Evolutionary conservation across 2,797 vertebrate species (phyloP), one percentile per base, ranked within the genome.

Genomic region (Emys orbicularis): DNA sequence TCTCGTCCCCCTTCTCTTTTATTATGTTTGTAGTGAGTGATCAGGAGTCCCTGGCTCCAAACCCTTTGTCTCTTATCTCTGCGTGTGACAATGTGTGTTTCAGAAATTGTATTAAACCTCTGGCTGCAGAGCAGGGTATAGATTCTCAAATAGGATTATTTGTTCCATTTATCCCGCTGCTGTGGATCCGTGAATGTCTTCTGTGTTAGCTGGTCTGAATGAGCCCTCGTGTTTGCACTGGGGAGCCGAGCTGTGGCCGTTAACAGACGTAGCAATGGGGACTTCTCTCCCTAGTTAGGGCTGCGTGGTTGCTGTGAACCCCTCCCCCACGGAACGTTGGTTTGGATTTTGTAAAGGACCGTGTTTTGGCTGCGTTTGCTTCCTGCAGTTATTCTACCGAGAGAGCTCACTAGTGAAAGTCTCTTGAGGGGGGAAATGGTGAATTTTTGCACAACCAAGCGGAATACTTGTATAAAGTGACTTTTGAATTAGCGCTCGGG

Each of bases 61-160:
- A 92, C 94, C 96, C 97, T 97, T 97, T 97, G 96, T 97, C 90
- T 95, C 85, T 86, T 81, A 1, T 72, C 95, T 87, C 77, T 6
- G 2, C 1, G 0, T 91, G 1, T 5, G 15, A 29, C 81, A 76
- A 96, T 89, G 87, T 44, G 90, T 18, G 1, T 12, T 12, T 41
- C 50, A 21, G 94, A 87, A 53, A 87, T 37, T 68, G 49, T 41
- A 41, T 47, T 90, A 77, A 44, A 29, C 90, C 90, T 59, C 87
- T 16, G 61, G 74, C 92, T 41, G 1, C 7, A 5, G 77, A 77
- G 12, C 54, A 1, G 2, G 0, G 29, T 9, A 0, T 80, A 59
- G 80, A 81, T 81, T 83, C 91, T 86, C 59, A 4, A 3, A 83
- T 13, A 25, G 54, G 80, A 56, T 94, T 93, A 77, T 90, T 90